Conservation (phyloP, 2,113 vertebrate genomes). For the Mormyrus lacerda region DNA sequence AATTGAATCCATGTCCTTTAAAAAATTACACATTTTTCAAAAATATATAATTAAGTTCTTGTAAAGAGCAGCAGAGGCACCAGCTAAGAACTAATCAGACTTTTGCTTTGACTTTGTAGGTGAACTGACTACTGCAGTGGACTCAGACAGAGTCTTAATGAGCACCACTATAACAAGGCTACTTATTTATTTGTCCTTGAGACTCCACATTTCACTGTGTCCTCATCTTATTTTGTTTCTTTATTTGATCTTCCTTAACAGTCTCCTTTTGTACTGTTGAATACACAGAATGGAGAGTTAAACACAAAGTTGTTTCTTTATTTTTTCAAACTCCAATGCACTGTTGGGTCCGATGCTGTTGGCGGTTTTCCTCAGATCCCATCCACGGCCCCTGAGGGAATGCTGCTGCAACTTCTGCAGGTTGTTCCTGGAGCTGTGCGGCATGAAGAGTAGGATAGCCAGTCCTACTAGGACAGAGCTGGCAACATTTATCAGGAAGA, state of each 20-base stretch:
- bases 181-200: background rate
- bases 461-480: conserved; percentile 36
- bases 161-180: background rate
- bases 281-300: background rate
- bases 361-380: background rate
- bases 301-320: background rate
- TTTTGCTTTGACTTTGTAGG: background rate
- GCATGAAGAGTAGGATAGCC: conserved; percentile 16
- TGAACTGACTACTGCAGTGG: background rate
- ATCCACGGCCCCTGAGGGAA: background rate
- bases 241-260: background rate
- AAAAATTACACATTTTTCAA: background rate
- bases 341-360: background rate
- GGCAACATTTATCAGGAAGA: conserved; percentile 63
- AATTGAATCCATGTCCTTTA: background rate
- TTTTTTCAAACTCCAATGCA: background rate
- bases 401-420: background rate
- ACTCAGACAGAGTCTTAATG: background rate
- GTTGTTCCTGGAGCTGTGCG: conserved; percentile 30
- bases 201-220: background rate
- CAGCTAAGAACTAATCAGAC: background rate
- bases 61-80: background rate
- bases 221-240: background rate
- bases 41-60: background rate
- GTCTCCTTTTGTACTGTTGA: background rate